phyloP scores from a whole-genome alignment of 2,797 vertebrate species.

The Aeoliscus strigatus region DNA sequence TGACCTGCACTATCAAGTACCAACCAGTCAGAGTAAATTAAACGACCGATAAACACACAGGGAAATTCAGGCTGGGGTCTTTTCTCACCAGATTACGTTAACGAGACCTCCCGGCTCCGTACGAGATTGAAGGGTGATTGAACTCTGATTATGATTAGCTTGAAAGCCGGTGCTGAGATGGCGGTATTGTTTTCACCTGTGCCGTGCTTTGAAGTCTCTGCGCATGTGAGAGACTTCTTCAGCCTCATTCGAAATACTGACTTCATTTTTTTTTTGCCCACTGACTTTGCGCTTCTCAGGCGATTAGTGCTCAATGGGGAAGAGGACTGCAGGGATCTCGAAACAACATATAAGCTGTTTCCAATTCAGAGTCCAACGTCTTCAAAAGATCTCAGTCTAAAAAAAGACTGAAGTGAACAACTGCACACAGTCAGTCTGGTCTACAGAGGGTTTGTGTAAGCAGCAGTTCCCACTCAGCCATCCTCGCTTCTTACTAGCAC shows the following conservation, averaged over 20 bases:
- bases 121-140: slow-evolving; percentile 64
- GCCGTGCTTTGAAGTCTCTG: slow-evolving; percentile 48
- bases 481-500: too few relatives aligned
- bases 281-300: slow-evolving; percentile 49
- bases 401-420: too few relatives aligned
- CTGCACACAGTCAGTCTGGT: too few relatives aligned
- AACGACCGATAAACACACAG: too few relatives aligned
- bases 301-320: slow-evolving; percentile 46
- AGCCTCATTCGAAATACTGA: slow-evolving; percentile 23
- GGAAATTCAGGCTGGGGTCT: slow-evolving; percentile 49
- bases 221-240: slow-evolving; percentile 39
- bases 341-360: too few relatives aligned
- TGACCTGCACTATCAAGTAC: too few relatives aligned
- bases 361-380: too few relatives aligned
- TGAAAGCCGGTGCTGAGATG: slow-evolving; percentile 39
- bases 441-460: too few relatives aligned
- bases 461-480: too few relatives aligned
- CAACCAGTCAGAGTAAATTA: too few relatives aligned
- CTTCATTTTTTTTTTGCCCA: slow-evolving; percentile 48
- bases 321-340: slow-evolving; percentile 31
- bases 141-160: slow-evolving; percentile 56
- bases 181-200: slow-evolving; percentile 39
- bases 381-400: too few relatives aligned
- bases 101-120: slow-evolving; percentile 59
- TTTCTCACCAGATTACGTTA: slow-evolving; percentile 59